These are phyloP conservation scores for Armadillidium nasatum DNA, from an alignment of 1,140 invertebrate genomes.

Conservation along the genomic window DNA sequence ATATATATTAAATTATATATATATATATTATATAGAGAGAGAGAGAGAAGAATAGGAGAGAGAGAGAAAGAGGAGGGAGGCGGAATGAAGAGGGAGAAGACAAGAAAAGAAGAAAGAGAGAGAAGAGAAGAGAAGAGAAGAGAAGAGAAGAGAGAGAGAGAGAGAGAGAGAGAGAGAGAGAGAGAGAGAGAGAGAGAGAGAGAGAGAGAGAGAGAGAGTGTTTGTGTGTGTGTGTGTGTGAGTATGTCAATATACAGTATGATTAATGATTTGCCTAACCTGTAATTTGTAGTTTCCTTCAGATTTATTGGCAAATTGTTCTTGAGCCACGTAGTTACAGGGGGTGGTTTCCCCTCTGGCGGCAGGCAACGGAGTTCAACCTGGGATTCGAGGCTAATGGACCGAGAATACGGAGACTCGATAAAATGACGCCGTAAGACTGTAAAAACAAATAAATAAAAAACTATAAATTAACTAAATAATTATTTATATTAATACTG, in stretches of 20 bases:
- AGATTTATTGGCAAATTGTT: constrained; percentile 65
- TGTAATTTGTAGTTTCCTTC: constrained; percentile 51
- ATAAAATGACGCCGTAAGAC: constrained; percentile 55
- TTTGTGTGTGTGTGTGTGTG: too few species aligned
- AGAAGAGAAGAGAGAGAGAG: too few species aligned
- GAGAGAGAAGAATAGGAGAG: not conserved
- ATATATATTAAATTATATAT: not conserved
- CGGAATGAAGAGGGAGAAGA: not conserved
- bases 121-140: not conserved
- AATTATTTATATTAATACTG: too few species aligned
- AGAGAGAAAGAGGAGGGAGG: not conserved
- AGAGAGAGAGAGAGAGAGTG: not conserved
- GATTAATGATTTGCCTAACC: constrained; percentile 10
- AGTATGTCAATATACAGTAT: not conserved
- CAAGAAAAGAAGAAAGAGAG: too few species aligned
- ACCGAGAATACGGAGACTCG: constrained; percentile 69
- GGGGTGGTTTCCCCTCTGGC: constrained; percentile 77
- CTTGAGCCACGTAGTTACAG: constrained; percentile 75
- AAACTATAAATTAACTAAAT: too few species aligned
- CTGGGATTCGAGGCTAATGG: constrained; percentile 75
- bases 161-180: not conserved
- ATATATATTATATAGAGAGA: not conserved
- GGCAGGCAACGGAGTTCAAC: constrained; percentile 85
- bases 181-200: not conserved
- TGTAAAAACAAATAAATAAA: constrained; percentile 15